Evolutionary conservation across 2,888 invertebrate species (phyloP).

Genomic region (Caenorhabditis imperialis): DNA sequence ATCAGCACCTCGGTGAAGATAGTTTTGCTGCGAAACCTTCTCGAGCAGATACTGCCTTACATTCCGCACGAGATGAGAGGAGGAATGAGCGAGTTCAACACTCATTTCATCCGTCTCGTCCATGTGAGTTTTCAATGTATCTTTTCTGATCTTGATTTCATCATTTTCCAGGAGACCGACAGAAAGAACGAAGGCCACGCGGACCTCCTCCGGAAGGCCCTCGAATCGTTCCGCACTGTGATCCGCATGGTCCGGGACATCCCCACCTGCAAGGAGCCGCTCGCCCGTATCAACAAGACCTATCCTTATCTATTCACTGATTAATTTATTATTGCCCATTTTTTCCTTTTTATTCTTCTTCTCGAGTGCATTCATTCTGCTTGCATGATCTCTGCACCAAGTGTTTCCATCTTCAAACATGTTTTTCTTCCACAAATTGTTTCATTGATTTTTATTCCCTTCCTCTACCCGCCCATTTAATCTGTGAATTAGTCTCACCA

Average conservation of each 20-base stretch:
- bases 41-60: conserved; percentile 63
- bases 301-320: conserved; percentile 32
- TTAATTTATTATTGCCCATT: not conserved
- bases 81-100: conserved; percentile 64
- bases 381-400: no score
- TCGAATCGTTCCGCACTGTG: conserved; percentile 63
- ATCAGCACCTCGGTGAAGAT: conserved; percentile 56
- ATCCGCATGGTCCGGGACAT: conserved; percentile 54
- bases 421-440: no score
- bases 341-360: not conserved
- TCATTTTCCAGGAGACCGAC: conserved; percentile 56
- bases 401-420: no score
- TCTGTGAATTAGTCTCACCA: no score
- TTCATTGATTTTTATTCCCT: no score
- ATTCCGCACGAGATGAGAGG: conserved; percentile 67
- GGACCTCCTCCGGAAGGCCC: conserved; percentile 50
- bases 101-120: conserved; percentile 64
- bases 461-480: no score
- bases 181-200: conserved; percentile 24
- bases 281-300: conserved; percentile 4
- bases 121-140: conserved; percentile 49
- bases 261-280: conserved; percentile 40
- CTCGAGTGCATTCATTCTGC: not conserved
- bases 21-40: conserved; percentile 56
- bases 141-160: not conserved